These are phyloP conservation scores for Tamandua tetradactyla DNA, from an alignment of 2,797 vertebrate genomes.

Conservation along the genomic window DNA sequence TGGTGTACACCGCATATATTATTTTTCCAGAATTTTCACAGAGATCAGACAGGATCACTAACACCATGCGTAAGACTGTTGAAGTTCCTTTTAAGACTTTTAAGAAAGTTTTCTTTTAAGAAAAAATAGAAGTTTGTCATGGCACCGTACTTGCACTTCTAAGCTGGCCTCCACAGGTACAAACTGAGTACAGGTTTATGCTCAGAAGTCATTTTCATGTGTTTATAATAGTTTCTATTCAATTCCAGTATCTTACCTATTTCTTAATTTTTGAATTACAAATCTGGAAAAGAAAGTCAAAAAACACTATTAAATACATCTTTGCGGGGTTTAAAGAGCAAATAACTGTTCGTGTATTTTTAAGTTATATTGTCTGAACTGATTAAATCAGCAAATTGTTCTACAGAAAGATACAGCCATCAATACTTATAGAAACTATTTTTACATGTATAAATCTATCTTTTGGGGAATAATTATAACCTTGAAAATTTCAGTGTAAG, in stretches of 20 bases:
- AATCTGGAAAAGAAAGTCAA: constrained; percentile 5
- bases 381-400: background rate
- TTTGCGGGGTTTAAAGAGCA: background rate
- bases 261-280: background rate
- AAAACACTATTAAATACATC: background rate
- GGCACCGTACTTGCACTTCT: background rate
- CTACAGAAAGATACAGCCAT: background rate
- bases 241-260: background rate
- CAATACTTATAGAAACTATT: background rate
- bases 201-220: background rate
- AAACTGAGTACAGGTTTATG: background rate
- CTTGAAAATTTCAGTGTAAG: background rate
- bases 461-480: background rate
- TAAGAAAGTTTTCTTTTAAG: too few species aligned
- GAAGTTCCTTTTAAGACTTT: background rate
- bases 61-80: background rate
- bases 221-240: background rate
- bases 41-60: too few species aligned
- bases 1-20: background rate
- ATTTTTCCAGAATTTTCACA: background rate
- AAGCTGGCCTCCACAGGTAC: background rate
- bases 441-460: background rate
- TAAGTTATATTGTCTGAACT: background rate
- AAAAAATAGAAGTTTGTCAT: background rate
- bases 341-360: background rate